A percentile compares a stretch with the other conserved stretches of the same genome.
Evolutionary conservation across 2,797 vertebrate species (phyloP).

Genomic region (Rhinophrynus dorsalis): DNA sequence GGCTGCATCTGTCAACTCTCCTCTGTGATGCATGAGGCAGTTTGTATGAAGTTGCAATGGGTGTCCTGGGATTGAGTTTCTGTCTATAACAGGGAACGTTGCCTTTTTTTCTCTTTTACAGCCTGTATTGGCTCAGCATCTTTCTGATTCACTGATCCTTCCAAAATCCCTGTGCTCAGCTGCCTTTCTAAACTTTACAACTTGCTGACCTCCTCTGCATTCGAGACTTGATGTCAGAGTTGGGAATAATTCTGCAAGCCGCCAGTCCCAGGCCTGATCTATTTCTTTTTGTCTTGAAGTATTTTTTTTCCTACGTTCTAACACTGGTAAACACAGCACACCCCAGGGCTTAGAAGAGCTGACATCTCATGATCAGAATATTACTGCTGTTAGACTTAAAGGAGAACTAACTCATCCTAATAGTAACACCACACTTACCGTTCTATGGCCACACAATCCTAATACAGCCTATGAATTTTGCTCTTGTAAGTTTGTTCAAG

Average conservation of each 20-base stretch:
- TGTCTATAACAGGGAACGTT: slow-evolving; percentile 45
- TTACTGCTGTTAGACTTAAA: slow-evolving; percentile 21
- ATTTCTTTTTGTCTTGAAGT: slow-evolving; percentile 42
- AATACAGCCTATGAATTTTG: no score
- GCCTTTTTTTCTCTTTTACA: slow-evolving; percentile 27
- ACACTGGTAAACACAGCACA: slow-evolving; percentile 26
- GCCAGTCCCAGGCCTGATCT: slow-evolving; percentile 25
- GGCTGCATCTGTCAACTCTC: slow-evolving; percentile 39
- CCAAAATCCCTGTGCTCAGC: slow-evolving; percentile 44
- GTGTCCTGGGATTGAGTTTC: slow-evolving; percentile 38
- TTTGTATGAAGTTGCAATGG: slow-evolving; percentile 33
- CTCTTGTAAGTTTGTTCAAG: no score
- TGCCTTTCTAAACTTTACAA: slow-evolving; percentile 47
- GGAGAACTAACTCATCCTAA: background rate
- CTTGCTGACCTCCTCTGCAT: slow-evolving; percentile 47
- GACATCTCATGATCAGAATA: slow-evolving; percentile 11
- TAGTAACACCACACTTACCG: no score
- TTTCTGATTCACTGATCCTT: slow-evolving; percentile 49
- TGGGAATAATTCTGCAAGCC: slow-evolving; percentile 38
- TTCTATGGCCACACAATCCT: no score
- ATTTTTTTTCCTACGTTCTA: slow-evolving; percentile 22
- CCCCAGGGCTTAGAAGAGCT: slow-evolving; percentile 40
- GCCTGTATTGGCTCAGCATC: slow-evolving; percentile 41
- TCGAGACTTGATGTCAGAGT: slow-evolving; percentile 43
- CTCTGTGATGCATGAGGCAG: slow-evolving; percentile 37